Evolutionary conservation across 2,888 invertebrate genomes (phyloP), one percentile per base, ranked within the genome.

Genomic region (Sylvicola fuscatus): DNA sequence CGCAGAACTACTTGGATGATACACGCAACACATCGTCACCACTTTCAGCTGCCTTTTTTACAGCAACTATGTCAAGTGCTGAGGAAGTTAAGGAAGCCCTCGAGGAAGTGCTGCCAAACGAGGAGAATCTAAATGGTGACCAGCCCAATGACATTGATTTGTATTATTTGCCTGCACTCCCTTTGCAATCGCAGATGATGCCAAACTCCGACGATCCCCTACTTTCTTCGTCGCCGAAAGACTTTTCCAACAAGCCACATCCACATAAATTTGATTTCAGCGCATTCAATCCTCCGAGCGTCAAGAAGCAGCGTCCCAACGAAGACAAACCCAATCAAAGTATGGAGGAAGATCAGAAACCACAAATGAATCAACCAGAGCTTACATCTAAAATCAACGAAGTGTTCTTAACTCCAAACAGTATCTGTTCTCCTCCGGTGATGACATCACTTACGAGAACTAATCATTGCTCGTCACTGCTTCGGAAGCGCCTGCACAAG

Each of bases 1-100:
- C 58, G 39, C 55, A 57, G 41, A 56, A 55, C 44, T 58, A 56
- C 40, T 46, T 69, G 2, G 72, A 71, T 38, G 67, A 67, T 46
- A 72, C 72, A 2, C 73, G 77, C 11, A 74, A 80, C 40, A 75
- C 78, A 1, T 80, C 81, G 6, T 82, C 82, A 2, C 82, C 83
- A 2, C 58, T 82, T 11, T 81, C 82, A 8, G 81, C 81, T 37
- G 82, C 81, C 4, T 84, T 81, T 54, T 84, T 80, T 52, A 81
- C 81, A 32, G 72, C 74, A 28, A 79, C 80, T 11, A 82, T 84
- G 70, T 82, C 83, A 3, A 81, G 81, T 45, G 81, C 82, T 34
- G 83, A 81, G 46, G 83, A 82, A 45, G 83, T 84, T 2, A 84
- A 84, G 54, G 82, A 83, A 56, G 83, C 83, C 1, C 55, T 84